A percentile compares a stretch with the other conserved stretches of the same genome.
phyloP scores from a whole-genome alignment of 2,113 vertebrate genomes.

The Pyrgilauda ruficollis region DNA sequence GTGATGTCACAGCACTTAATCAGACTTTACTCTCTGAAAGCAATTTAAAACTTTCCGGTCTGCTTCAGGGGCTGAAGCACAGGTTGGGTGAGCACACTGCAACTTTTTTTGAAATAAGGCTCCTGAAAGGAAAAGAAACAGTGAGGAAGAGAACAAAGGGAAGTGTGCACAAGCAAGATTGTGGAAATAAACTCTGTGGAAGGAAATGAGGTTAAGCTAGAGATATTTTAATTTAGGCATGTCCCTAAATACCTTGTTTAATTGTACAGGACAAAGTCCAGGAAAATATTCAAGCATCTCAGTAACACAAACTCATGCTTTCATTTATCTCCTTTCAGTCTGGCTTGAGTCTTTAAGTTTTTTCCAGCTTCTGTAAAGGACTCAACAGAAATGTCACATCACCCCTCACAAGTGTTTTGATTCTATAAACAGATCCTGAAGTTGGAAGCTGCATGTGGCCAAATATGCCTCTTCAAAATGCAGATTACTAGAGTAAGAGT shows the following conservation, averaged over 20 bases:
- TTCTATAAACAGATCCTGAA: background rate
- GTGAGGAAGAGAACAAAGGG: background rate
- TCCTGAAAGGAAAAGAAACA: conserved; percentile 24
- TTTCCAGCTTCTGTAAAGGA: background rate
- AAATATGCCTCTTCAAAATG: background rate
- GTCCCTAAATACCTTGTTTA: conserved; percentile 28
- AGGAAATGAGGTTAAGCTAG: conserved; percentile 41
- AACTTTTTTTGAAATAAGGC: background rate
- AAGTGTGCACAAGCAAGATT: conserved; percentile 46
- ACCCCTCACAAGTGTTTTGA: background rate
- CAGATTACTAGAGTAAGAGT: background rate
- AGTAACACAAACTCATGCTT: background rate
- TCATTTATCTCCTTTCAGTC: background rate
- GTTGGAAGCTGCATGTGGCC: background rate
- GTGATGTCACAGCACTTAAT: conserved; percentile 4
- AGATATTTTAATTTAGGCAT: conserved; percentile 17
- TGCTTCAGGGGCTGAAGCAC: background rate
- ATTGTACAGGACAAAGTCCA: conserved; percentile 15
- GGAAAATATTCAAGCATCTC: background rate
- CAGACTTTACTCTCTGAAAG: background rate
- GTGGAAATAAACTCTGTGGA: background rate
- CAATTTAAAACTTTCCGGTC: background rate
- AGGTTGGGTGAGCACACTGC: background rate
- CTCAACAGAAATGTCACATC: background rate
- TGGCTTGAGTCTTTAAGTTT: background rate